Evolutionary conservation across 2,888 invertebrate genomes (phyloP), one percentile per base, ranked within the genome.

Genomic region (Limnephilus rhombicus): DNA sequence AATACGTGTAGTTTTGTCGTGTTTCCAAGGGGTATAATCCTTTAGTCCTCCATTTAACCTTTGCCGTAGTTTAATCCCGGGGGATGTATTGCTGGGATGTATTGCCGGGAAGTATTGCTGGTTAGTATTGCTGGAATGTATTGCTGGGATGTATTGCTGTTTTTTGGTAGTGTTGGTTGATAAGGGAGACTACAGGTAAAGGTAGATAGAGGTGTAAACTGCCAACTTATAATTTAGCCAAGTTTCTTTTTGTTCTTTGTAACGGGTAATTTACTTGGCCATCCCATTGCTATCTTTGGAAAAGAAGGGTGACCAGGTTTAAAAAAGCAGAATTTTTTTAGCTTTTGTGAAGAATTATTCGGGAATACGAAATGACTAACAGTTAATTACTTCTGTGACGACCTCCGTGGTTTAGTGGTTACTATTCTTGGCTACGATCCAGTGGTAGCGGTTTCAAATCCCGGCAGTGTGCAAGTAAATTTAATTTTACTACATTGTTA

Each of bases 241-340:
- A 31, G 37, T 83, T 83, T 83, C 83, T 29, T 83, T 83, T 83
- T 31, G 83, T 83, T 83, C 83, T 83, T 83, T 83, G 34, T 29
- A 83, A 83, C 37, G 18, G 83, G 31, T 31, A 83, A 83, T 83
- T 83, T 83, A 83, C 34, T 83, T 37, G 37, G 31, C 31, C 18
- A 83, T 37, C 83, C 83, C 37, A 18, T 9, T 24, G 24, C 68
- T 68, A 24, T 18, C 68, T 68, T 24, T 68, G 68, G 18, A 53
- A 13, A 68, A 24, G 24, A 68, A 24, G 68, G 68, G 68, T 68
- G 68, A 24, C 68, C 68, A 68, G 24, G 24, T 7, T 68, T 68
- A 68, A 68, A 68, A 68, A 18, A 24, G 18, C 2, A 24, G 18
- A 68, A 24, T 5, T 68, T 68, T 24, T 0, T 18, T 24, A 18